phyloP scores from a whole-genome alignment of 2,888 invertebrate species.

The Rhagonycha fulva region DNA sequence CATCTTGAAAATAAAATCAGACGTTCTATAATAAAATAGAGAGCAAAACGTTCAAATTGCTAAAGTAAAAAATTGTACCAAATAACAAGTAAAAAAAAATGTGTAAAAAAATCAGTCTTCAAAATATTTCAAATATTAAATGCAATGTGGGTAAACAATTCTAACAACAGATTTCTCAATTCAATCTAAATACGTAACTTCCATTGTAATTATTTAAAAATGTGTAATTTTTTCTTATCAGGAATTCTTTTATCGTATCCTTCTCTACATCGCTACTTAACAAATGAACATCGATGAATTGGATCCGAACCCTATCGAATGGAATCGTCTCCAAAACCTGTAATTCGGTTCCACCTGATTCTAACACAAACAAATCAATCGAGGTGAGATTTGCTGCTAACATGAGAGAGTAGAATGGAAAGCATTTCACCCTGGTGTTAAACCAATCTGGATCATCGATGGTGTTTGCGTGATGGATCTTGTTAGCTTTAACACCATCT shows the following conservation, averaged over 20 bases:
- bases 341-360: constrained; percentile 59
- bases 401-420: constrained; percentile 81
- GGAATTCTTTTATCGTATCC: constrained; percentile 50
- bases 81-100: background rate
- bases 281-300: constrained; percentile 54
- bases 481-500: constrained; percentile 54
- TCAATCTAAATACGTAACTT: constrained; percentile 49
- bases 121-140: background rate
- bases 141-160: background rate
- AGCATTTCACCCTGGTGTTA: constrained; percentile 79
- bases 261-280: constrained; percentile 46
- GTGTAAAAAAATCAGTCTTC: constrained; percentile 2
- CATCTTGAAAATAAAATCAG: background rate
- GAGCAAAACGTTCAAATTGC: background rate
- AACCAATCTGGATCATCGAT: constrained; percentile 63
- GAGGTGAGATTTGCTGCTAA: constrained; percentile 73
- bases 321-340: constrained; percentile 65
- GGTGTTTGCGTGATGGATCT: constrained; percentile 58
- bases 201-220: constrained; percentile 49
- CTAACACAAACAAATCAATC: constrained; percentile 73
- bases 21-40: background rate
- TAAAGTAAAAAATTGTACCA: background rate
- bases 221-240: constrained; percentile 50
- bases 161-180: constrained; percentile 37
- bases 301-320: constrained; percentile 56